These are phyloP conservation scores for Anguilla obscura DNA, from an alignment of 2,797 vertebrate genomes.

Conservation along the genomic window DNA sequence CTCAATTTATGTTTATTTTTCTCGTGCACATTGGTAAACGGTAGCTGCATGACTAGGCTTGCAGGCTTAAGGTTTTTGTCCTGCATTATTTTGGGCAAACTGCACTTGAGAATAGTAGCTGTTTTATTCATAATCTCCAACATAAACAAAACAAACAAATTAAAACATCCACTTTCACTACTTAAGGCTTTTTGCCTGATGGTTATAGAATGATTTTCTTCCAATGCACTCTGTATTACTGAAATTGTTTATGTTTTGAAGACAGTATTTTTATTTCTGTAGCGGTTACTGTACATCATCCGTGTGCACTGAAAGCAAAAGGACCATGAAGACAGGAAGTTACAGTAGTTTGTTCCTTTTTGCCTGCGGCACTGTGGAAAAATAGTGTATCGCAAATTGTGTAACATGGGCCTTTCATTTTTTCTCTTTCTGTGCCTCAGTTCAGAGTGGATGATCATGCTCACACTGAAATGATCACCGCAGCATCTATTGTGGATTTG, in stretches of 20 bases:
- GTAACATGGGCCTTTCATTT: neutral
- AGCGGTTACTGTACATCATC: neutral
- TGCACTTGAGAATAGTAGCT: neutral
- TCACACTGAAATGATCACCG: neutral
- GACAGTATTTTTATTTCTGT: neutral
- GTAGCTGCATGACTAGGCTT: neutral
- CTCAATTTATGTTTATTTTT: conserved; percentile 18
- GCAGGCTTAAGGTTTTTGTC: neutral
- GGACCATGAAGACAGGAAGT: no score
- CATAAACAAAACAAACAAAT: neutral
- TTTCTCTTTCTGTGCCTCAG: neutral
- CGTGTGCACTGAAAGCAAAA: no score
- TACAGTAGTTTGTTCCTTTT: neutral
- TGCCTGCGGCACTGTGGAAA: neutral
- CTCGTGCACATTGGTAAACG: neutral
- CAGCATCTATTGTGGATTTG: neutral
- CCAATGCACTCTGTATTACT: neutral
- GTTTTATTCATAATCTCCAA: conserved; percentile 1
- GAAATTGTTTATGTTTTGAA: neutral
- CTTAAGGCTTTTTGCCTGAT: neutral
- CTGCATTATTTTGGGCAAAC: neutral
- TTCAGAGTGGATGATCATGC: neutral
- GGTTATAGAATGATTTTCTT: neutral
- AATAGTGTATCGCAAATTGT: neutral
- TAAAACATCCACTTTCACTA: neutral